A percentile compares a stretch with the other conserved stretches of the same genome.
Evolutionary conservation across 2,113 vertebrate genomes (phyloP).

Genomic region (Pelvicachromis taeniatus): DNA sequence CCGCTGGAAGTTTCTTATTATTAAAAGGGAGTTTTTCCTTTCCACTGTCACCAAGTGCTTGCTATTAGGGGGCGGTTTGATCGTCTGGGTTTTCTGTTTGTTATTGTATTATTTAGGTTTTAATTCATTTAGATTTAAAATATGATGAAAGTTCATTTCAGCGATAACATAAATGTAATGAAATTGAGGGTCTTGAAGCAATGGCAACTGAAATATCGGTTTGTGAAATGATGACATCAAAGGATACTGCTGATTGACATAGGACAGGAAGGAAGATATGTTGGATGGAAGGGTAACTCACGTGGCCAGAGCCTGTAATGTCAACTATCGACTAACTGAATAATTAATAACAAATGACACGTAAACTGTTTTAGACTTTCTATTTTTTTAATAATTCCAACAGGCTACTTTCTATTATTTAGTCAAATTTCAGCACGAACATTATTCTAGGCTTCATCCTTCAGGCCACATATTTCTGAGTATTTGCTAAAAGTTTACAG

Average conservation of each 20-base stretch:
- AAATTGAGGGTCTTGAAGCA: neutral
- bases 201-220: neutral
- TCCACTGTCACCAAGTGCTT: neutral
- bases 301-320: neutral
- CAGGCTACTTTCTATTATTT: neutral
- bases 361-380: neutral
- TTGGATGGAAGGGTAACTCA: neutral
- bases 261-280: fast-evolving
- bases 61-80: fast-evolving
- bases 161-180: neutral
- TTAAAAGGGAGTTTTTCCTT: neutral
- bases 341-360: neutral
- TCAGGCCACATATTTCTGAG: neutral
- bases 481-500: neutral
- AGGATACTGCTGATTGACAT: neutral
- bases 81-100: neutral
- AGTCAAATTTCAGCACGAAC: neutral
- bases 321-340: neutral
- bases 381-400: neutral
- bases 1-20: neutral
- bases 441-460: neutral
- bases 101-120: neutral
- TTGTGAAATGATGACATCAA: neutral
- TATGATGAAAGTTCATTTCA: neutral
- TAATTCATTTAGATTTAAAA: neutral